These are phyloP conservation scores for Acrobasis suavella DNA, from an alignment of 2,888 invertebrate genomes.

Conservation along the genomic window DNA sequence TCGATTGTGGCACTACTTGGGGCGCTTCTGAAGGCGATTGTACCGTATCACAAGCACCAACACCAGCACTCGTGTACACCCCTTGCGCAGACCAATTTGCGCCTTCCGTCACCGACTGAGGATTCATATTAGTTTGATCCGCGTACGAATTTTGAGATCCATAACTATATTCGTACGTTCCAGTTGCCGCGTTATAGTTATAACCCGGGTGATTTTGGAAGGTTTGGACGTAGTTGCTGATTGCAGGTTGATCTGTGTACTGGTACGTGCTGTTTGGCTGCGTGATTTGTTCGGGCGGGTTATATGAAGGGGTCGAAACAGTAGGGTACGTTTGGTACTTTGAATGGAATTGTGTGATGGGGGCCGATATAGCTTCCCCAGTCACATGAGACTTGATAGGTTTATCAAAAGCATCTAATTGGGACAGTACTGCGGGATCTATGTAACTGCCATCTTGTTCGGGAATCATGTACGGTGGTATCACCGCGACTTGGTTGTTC, in stretches of 20 bases:
- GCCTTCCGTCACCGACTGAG: conserved; percentile 49
- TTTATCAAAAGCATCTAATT: conserved; percentile 63
- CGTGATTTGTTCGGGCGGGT: conserved; percentile 6
- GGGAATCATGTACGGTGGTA: conserved; percentile 20
- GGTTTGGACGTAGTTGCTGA: conserved; percentile 49
- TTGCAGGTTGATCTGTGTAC: conserved; percentile 45
- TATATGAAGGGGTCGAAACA: not conserved
- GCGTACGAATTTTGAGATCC: conserved; percentile 80
- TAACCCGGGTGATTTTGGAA: conserved; percentile 84
- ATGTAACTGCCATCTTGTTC: conserved; percentile 28
- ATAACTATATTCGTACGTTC: conserved; percentile 83
- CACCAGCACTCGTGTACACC: conserved; percentile 78
- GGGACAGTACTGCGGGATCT: conserved; percentile 44
- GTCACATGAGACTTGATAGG: conserved; percentile 74
- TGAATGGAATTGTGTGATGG: conserved; percentile 37
- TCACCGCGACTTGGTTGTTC: not conserved
- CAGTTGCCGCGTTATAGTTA: conserved; percentile 79
- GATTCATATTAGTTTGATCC: conserved; percentile 47
- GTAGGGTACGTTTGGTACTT: conserved; percentile 34
- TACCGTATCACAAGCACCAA: conserved; percentile 68
- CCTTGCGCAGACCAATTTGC: conserved; percentile 55
- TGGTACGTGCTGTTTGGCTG: conserved; percentile 39
- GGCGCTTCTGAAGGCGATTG: conserved; percentile 73
- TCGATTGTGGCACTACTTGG: conserved; percentile 39
- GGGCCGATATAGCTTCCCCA: conserved; percentile 60